Conservation (phyloP, 1,140 invertebrate genomes). For the Rhopalosiphum maidis region DNA sequence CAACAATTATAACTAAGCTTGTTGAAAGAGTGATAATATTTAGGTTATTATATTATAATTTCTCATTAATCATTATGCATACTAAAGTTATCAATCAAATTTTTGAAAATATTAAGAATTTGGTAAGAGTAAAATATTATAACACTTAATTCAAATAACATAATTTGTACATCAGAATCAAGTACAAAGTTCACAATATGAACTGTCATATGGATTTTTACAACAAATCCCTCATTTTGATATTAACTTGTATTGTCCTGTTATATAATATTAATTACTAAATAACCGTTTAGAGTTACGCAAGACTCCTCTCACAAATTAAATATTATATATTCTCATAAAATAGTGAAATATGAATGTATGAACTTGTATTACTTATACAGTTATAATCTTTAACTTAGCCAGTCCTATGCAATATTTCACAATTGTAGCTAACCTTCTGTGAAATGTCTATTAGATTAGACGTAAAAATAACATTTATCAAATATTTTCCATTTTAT, state of each 20-base stretch:
- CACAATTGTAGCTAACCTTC: neutral
- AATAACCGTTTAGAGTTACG: neutral
- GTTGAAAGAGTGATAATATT: neutral
- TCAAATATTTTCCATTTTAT: neutral
- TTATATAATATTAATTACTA: neutral
- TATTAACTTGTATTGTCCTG: neutral
- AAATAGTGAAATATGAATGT: neutral
- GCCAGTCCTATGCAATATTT: neutral
- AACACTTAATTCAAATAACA: neutral
- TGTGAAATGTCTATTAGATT: neutral
- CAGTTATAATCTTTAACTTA: neutral
- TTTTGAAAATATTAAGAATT: neutral
- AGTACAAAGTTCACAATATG: too few relatives aligned
- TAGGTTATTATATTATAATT: neutral
- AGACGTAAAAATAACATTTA: neutral
- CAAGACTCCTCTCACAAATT: neutral
- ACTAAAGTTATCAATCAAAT: neutral
- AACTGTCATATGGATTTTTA: neutral
- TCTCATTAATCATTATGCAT: neutral
- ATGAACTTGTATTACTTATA: neutral
- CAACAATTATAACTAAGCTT: neutral
- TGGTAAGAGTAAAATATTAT: neutral
- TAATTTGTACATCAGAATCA: neutral
- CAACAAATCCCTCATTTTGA: neutral
- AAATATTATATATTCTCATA: neutral